These are phyloP conservation scores for Drosophila mayaguana DNA, from an alignment of 2,888 invertebrate species.

Conservation along the genomic window DNA sequence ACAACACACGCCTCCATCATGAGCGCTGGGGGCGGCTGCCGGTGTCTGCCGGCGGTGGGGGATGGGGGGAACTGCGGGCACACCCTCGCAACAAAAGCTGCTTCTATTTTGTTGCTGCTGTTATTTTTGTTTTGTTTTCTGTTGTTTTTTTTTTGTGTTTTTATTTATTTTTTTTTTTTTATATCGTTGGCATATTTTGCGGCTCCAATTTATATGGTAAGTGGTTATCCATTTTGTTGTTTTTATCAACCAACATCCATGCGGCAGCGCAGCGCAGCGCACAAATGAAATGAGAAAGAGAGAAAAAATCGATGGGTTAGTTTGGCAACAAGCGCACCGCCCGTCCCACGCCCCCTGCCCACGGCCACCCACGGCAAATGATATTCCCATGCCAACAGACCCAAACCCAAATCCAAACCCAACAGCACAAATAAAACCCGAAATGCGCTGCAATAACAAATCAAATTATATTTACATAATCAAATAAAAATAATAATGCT, in stretches of 20 bases:
- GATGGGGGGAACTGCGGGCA: background rate
- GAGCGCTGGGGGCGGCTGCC: background rate
- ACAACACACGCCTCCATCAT: slow-evolving; percentile 30
- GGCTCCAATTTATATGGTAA: slow-evolving; percentile 77
- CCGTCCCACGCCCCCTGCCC: no score
- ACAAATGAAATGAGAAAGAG: slow-evolving; percentile 25
- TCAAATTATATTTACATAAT: slow-evolving; percentile 75
- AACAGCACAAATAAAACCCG: slow-evolving; percentile 23
- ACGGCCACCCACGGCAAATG: background rate
- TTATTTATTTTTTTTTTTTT: slow-evolving; percentile 30
- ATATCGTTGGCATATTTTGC: slow-evolving; percentile 71
- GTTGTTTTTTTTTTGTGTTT: background rate
- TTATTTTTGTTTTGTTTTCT: background rate
- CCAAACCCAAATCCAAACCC: background rate
- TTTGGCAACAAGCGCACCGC: slow-evolving; percentile 25
- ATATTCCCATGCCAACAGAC: slow-evolving; percentile 9
- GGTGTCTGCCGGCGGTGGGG: no score
- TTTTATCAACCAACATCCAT: slow-evolving; percentile 59
- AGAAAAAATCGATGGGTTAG: slow-evolving; percentile 66
- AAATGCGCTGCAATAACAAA: slow-evolving; percentile 68
- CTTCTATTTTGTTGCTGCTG: slow-evolving; percentile 13
- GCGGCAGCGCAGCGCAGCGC: slow-evolving; percentile 22
- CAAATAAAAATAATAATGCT: slow-evolving; percentile 46
- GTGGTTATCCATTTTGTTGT: slow-evolving; percentile 65
- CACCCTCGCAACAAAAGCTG: slow-evolving; percentile 28